Base-by-base conservation (phyloP, 2,797 vertebrate genomes). In the Sebastes trivittatus region DNA sequence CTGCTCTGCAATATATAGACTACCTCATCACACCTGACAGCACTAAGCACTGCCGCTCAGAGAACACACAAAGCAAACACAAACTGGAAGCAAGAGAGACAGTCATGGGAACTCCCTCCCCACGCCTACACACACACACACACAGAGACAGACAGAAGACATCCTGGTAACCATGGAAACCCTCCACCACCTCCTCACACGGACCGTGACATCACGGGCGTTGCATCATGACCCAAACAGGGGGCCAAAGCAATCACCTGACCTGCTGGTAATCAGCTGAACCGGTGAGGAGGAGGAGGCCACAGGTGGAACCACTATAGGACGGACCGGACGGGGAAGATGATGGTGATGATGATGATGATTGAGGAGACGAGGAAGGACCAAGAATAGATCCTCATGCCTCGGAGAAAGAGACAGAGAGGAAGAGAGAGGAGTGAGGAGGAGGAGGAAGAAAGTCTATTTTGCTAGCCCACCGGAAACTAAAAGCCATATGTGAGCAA, bases 141-240 rank as follows among this genome's bases (percentile, higher is more conserved):
- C 56, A 70, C 58, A 2, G 10, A 64, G 6, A 77, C 49, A 78
- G 8, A 74, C 62, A 58, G 56, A 72, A 74, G 86, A 89, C 82
- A 88, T 85, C 78, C 83, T 70, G 72, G 95, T 95, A 88, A 90
- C 94, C 92, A 95, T 95, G 92, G 95, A 90, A 95, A 95, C 93
- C 78, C 76, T 71, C 85, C 83, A 73, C 88, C 83, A 75, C 87
- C 83, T 89, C 79, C 80, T 54, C 68, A 56, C 72, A 82, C 3
- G 2, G 75, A 82, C 4, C 2, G 69, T 94, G 92, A 94, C 91
- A 93, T 90, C 91, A 91, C 82, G 49, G 55, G 76, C 80, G 78
- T 85, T 91, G 90, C 88, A 85, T 93, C 90, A 94, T 81, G 88
- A 91, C 88, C 88, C 77, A 59, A 65, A 72, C 63, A 30, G 30